Evolutionary conservation across 2,113 vertebrate species (phyloP), one percentile per base, ranked within the genome.

Genomic region (Daboia siamensis): DNA sequence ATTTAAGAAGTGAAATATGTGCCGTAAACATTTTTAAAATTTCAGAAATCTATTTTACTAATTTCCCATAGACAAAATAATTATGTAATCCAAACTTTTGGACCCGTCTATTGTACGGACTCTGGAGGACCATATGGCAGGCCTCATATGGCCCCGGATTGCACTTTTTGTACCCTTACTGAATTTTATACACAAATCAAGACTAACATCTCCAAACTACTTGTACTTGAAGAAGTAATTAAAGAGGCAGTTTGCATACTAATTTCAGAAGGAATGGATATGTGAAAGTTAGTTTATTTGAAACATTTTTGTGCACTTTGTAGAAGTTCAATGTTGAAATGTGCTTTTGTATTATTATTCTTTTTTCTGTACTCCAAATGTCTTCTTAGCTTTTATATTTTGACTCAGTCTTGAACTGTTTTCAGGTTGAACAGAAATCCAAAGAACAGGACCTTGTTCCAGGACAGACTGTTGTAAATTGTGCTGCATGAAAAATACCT

Each of bases 401-500:
- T 91, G 44, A 80, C 74, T 56, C 33, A 95, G 13, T 51, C 17
- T 39, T 9, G 93, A 90, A 89, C 52, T 44, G 95, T 93, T 52
- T 24, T 93, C 55, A n/a, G 15, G 48, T 94, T 94, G 90, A 91
- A 86, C n/a, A 93, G 48, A 44, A 48, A 86, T 21, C 51, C 54
- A 89, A 5, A 7, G 11, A 0, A 1, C 0, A 7, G 9, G 0
- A 1, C 0, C 0, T 46, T 87, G 86, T 1, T 0, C 12, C 33
- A 92, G 20, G 48, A 88, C n/a, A 90, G 93, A 91, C 92, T 23
- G 87, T 92, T 86, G 44, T 29, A 23, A 59, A 80, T 20, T 24
- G 55, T 84, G 92, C 52, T 33, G 48, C 0, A 91, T 74, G 39
- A 54, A 0, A 64, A 64, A 48, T 80, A 55, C 57, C 12, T 88